Base-by-base conservation (phyloP, 2,888 invertebrate species). In the Cerastoderma edule region DNA sequence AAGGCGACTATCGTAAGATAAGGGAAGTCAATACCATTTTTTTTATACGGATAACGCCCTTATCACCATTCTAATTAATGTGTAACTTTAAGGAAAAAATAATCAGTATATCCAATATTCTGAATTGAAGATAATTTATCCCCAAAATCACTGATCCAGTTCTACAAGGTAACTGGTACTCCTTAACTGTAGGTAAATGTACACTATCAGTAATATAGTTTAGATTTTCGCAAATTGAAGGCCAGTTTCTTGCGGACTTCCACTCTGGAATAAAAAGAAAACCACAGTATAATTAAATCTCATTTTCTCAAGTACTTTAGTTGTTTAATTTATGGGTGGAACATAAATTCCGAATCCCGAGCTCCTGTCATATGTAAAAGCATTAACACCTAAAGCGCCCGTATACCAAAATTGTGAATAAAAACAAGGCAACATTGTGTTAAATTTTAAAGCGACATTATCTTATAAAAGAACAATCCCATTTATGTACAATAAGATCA, bases 381-480 rank as follows among this genome's bases (percentile, higher is more conserved):
- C n/a, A n/a, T n/a, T n/a, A n/a, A n/a, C n/a, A 16, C 80, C 80
- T 48, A 53, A 3, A 13, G 53, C 50, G 13, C 54, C 53, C 19
- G 33, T 19, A 68, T 60, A 53, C 76, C 76, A 80, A 71, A 73
- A 80, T 48, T 70, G 56, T 13, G 65, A 66, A 74, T 77, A 83
- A 75, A 78, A 81, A 16, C 63, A 24, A 4, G 60, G 33, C 16
- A 74, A 63, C 53, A 80, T 80, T 10, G 63, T 60, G 67, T 79
- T 83, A 27, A 72, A 53, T 28, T 71, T 54, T 10, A 67, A 74
- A 4, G 81, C 83, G 56, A 83, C 78, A 54, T 24, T 77, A 68
- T n/a, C 73, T 76, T 10, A 76, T 35, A 30, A 79, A 74, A 39
- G 68, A 69, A 2, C 39, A 35, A 19, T 74, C 79, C 83, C 71